Conservation (phyloP, 2,888 invertebrate species). For the Eupithecia tripunctaria region DNA sequence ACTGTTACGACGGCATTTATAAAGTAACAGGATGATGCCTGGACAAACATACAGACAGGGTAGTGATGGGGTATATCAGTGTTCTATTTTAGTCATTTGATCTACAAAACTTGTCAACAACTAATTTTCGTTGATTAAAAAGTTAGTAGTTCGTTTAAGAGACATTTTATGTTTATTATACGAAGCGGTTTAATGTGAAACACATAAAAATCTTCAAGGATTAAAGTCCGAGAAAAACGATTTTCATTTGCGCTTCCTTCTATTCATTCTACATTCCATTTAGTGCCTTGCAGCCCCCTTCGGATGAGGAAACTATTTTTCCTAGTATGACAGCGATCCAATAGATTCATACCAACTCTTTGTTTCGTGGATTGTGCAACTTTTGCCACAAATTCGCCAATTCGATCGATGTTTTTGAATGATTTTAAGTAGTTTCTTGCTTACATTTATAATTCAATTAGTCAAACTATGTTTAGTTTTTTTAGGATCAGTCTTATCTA, state of each 20-base stretch:
- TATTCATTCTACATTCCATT: not conserved
- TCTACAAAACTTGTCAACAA: no score
- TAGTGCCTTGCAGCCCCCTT: not conserved
- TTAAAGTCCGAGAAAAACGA: not conserved
- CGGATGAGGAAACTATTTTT: not conserved
- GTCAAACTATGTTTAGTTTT: not conserved
- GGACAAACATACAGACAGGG: slow-evolving; percentile 21
- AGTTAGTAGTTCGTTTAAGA: not conserved
- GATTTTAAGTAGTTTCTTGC: not conserved
- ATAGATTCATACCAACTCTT: not conserved
- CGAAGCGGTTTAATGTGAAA: not conserved
- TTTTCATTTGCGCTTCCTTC: not conserved
- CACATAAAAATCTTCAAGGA: not conserved
- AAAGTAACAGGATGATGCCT: slow-evolving; percentile 32
- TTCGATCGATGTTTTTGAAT: not conserved
- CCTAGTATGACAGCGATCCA: not conserved
- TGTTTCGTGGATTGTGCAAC: no score
- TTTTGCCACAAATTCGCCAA: not conserved
- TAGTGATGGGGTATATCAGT: slow-evolving; percentile 8
- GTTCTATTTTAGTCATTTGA: not conserved
- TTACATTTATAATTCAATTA: not conserved
- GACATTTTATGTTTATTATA: no score
- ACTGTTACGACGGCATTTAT: slow-evolving; percentile 41
- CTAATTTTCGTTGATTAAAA: not conserved
- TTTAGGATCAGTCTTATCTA: not conserved